Base-by-base conservation (phyloP, 2,113 vertebrate species). In the Phaethon lepturus region DNA sequence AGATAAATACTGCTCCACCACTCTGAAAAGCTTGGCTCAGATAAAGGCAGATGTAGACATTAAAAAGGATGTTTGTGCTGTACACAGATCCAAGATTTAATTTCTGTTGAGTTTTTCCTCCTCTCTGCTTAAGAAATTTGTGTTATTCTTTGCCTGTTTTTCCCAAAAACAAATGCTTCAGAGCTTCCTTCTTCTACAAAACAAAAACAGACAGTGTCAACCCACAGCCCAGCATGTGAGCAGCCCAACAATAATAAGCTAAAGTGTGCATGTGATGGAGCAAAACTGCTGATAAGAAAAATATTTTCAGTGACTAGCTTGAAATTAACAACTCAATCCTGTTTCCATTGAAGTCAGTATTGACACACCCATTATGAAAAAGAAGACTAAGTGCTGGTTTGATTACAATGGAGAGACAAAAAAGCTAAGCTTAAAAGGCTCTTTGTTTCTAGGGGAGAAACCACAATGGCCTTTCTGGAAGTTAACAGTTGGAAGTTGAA, bases 231-330 rank as follows among this genome's bases (percentile, higher is more conserved):
- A 93, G 94, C 91, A 95, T 95, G 91, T 91, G 91, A 93, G 66
- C 94, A 82, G n/a, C 73, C 75, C 68, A 95, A 96, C 33, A 95
- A 94, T 86, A 95, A 95, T 68, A 95, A 87, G 13, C 23, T 68
- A 31, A 91, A 91, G 9, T 38, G 53, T 90, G 31, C 74, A 76
- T 79, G 62, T 87, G 86, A 90, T 90, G 73, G 66, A 92, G 86
- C 14, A 93, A 85, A 95, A 87, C 91, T 78, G 28, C 83, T 93
- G 95, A 96, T 97, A 95, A 97, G 88, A 94, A 95, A 96, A 97
- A 91, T 94, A 96, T 94, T 95, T 95, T 95, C 58, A 72, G 77
- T 52, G 56, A 75, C 73, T 73, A 23, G 49, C 81, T 94, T 92
- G 87, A 93, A 96, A 88, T 88, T 67, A 93, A 40, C 66, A 85